Conservation (phyloP, 2,797 vertebrate species). For the Hyperoplus lanceolatus region DNA sequence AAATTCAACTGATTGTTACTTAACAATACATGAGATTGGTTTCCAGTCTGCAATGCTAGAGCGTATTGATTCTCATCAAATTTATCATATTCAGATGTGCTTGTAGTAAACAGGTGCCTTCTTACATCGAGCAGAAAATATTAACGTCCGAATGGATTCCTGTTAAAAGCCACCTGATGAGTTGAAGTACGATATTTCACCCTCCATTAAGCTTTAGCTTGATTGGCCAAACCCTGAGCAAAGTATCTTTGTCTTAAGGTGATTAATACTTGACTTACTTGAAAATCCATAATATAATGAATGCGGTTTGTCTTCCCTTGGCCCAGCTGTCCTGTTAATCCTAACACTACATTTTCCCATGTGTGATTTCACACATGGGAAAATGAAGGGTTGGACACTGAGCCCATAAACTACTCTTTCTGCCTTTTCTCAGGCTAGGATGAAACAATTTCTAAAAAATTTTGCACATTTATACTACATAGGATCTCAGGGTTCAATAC, state of each 20-base stretch:
- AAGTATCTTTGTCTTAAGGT: background rate
- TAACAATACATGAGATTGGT: background rate
- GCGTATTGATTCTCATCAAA: background rate
- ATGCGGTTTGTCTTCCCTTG: background rate
- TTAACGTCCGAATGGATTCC: background rate
- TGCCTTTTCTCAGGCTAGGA: no score
- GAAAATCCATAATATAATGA: background rate
- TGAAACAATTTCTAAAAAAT: no score
- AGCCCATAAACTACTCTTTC: no score
- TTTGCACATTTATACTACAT: no score
- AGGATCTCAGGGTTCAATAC: no score
- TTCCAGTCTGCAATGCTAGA: background rate
- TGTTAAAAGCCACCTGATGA: background rate
- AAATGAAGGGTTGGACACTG: no score
- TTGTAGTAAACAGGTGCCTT: background rate
- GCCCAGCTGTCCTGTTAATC: background rate
- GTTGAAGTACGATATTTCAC: background rate
- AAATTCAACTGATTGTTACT: slow-evolving; percentile 3
- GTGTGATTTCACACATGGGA: no score
- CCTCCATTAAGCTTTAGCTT: background rate
- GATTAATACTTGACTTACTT: background rate
- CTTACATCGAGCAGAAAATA: background rate
- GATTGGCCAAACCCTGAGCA: background rate
- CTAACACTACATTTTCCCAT: no score
- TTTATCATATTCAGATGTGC: background rate